phyloP scores from a whole-genome alignment of 2,797 vertebrate genomes.

The Cynodonichthys magdalenae region DNA sequence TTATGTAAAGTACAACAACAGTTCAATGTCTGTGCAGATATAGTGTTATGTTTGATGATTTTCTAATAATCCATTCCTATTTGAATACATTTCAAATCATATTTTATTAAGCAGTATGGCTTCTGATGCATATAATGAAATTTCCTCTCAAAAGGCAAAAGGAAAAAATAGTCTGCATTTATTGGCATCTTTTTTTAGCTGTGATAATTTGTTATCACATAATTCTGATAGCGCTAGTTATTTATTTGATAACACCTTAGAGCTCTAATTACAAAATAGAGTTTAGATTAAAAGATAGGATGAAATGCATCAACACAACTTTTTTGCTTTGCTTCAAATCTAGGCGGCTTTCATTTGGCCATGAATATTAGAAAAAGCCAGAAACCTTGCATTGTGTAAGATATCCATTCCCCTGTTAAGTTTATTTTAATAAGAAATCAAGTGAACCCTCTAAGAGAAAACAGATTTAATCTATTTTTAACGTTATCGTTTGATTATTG shows the following conservation, averaged over 20 bases:
- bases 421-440: constrained; percentile 72
- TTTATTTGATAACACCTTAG: constrained; percentile 82
- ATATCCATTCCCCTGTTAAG: constrained; percentile 59
- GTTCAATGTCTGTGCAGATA: constrained; percentile 42
- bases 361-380: constrained; percentile 39
- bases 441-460: constrained; percentile 11
- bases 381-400: constrained; percentile 18
- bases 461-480: constrained; percentile 30
- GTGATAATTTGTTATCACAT: constrained; percentile 82
- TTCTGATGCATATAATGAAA: constrained; percentile 84
- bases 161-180: constrained; percentile 77
- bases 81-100: constrained; percentile 74
- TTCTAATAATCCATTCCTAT: constrained; percentile 57
- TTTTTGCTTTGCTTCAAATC: constrained; percentile 76
- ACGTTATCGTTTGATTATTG: constrained; percentile 24
- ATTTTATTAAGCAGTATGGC: constrained; percentile 67
- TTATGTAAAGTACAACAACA: constrained; percentile 11
- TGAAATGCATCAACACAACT: constrained; percentile 58
- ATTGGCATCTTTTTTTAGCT: constrained; percentile 78
- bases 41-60: constrained; percentile 24
- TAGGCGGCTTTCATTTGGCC: constrained; percentile 29
- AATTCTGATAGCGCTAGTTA: constrained; percentile 72
- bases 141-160: constrained; percentile 77
- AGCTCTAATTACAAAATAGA: constrained; percentile 81
- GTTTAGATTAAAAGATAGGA: constrained; percentile 61